These are phyloP conservation scores for Aculops lycopersici DNA, from an alignment of 1,140 invertebrate genomes.

Conservation along the genomic window DNA sequence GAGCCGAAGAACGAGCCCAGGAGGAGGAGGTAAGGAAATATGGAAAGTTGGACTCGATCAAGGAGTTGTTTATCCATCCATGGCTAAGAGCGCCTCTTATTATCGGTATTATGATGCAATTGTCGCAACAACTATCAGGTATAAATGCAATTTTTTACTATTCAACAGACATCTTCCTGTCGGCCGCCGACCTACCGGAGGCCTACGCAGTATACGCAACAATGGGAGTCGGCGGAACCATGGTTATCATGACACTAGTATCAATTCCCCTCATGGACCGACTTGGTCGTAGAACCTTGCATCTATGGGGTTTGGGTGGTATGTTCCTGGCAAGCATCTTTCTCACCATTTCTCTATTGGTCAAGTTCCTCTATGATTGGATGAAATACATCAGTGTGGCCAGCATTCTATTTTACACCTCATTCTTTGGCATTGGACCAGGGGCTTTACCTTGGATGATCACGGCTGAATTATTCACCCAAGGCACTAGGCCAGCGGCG, in stretches of 20 bases:
- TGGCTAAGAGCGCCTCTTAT: slow-evolving; percentile 54
- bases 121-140: slow-evolving; percentile 86
- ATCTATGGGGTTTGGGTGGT: slow-evolving; percentile 66
- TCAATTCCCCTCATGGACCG: slow-evolving; percentile 85
- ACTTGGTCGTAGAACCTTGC: slow-evolving; percentile 64
- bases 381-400: slow-evolving; percentile 81
- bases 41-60: slow-evolving; percentile 44
- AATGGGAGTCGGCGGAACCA: slow-evolving; percentile 80
- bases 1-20: slow-evolving; percentile 58
- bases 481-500: slow-evolving; percentile 73
- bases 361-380: slow-evolving; percentile 89
- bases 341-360: slow-evolving; percentile 76
- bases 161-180: slow-evolving; percentile 60
- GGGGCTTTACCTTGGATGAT: slow-evolving; percentile 96
- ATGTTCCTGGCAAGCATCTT: slow-evolving; percentile 94
- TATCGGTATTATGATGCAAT: slow-evolving; percentile 82
- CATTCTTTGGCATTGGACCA: slow-evolving; percentile 81
- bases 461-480: slow-evolving; percentile 85
- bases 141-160: slow-evolving; percentile 94
- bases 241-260: slow-evolving; percentile 79
- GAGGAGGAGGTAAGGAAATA: slow-evolving; percentile 60
- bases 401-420: slow-evolving; percentile 65
- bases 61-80: slow-evolving; percentile 53
- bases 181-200: slow-evolving; percentile 48
- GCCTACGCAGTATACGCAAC: slow-evolving; percentile 32